Conservation (phyloP, 2,797 vertebrate genomes). For the Psittacula echo region DNA sequence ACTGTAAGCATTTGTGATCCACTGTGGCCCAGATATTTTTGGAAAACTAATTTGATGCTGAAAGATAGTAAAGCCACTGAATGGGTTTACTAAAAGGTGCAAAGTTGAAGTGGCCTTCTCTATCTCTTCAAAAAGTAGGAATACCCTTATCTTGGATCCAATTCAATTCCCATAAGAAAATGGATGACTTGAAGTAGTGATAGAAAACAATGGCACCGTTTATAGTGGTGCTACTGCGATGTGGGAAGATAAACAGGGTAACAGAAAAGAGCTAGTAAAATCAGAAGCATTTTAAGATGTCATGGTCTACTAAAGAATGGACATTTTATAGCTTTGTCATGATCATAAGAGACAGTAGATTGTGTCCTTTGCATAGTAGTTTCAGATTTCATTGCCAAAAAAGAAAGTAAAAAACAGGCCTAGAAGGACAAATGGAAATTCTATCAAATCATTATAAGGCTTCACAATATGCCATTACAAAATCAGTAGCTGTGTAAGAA, state of each 20-base stretch:
- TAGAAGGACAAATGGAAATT: background rate
- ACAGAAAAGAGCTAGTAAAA: constrained; percentile 16
- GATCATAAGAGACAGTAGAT: background rate
- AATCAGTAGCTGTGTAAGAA: constrained; percentile 21
- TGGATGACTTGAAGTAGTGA: background rate
- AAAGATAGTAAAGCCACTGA: background rate
- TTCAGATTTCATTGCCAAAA: background rate
- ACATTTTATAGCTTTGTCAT: background rate
- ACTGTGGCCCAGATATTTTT: background rate
- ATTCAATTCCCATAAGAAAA: background rate
- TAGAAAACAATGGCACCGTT: background rate
- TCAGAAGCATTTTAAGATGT: constrained; percentile 15
- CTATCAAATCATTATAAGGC: background rate
- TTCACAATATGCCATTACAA: constrained; percentile 10
- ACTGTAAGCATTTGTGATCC: background rate
- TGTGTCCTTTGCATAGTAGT: background rate
- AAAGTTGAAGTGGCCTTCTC: background rate
- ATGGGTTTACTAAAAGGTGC: background rate
- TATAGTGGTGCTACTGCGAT: background rate
- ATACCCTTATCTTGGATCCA: background rate
- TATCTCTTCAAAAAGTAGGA: background rate
- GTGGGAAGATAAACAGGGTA: background rate
- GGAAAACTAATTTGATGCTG: background rate
- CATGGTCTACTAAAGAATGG: background rate
- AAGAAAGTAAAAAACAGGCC: background rate